phyloP scores from a whole-genome alignment of 2,797 vertebrate species.

The Hapalemur alaotrensis region DNA sequence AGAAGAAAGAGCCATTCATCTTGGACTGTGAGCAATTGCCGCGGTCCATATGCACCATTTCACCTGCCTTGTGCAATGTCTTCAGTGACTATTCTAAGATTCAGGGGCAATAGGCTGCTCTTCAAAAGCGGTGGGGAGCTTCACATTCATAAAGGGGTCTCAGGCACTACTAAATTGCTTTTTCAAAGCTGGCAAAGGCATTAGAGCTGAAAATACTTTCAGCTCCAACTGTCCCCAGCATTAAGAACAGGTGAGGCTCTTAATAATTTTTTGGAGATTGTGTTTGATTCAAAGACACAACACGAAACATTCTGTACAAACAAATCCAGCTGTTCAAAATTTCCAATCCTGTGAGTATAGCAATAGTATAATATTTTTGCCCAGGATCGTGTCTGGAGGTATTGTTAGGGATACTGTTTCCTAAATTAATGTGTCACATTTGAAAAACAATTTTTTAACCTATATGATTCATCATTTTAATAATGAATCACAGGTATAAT shows the following conservation, averaged over 20 bases:
- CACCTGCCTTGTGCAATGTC: not conserved
- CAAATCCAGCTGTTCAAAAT: slow-evolving; percentile 72
- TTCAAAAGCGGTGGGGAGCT: slow-evolving; percentile 58
- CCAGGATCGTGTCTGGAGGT: slow-evolving; percentile 33
- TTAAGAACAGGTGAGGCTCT: slow-evolving; percentile 64
- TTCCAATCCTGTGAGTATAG: slow-evolving; percentile 33
- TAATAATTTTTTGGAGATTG: slow-evolving; percentile 55
- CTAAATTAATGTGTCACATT: slow-evolving; percentile 39
- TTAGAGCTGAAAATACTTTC: slow-evolving; percentile 45
- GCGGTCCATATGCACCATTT: not conserved
- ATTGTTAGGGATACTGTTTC: slow-evolving; percentile 20
- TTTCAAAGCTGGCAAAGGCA: slow-evolving; percentile 51
- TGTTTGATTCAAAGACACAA: slow-evolving; percentile 65
- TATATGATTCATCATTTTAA: slow-evolving; percentile 53
- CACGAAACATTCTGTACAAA: slow-evolving; percentile 43
- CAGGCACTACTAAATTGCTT: slow-evolving; percentile 46
- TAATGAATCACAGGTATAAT: slow-evolving; percentile 62
- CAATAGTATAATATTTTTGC: not conserved
- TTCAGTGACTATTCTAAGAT: slow-evolving; percentile 62
- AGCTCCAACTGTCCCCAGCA: slow-evolving; percentile 35
- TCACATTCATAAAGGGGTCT: slow-evolving; percentile 53
- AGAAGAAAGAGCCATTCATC: slow-evolving; percentile 29
- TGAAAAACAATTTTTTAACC: slow-evolving; percentile 33
- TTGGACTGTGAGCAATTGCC: not conserved
- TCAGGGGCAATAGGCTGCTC: slow-evolving; percentile 41